Evolutionary conservation across 2,888 invertebrate genomes (phyloP), one percentile per base, ranked within the genome.

Genomic region (Melolontha melolontha): DNA sequence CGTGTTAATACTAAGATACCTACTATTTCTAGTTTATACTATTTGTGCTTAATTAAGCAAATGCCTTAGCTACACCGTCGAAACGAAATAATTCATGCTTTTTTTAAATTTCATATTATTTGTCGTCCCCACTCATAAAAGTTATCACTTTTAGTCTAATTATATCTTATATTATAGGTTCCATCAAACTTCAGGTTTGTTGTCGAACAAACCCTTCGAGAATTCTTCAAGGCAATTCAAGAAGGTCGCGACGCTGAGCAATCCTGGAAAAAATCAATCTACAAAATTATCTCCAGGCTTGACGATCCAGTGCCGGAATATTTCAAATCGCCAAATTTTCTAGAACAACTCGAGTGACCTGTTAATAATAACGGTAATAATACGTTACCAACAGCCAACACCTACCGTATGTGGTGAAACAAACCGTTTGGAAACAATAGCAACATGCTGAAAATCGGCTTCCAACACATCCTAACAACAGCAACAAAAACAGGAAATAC

Each of bases 241-340:
- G 91, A 94, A 80, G 96, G 96, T 76, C 97, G 98, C 85, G 99
- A 99, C 86, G 88, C 92, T 70, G 99, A 99, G 83, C 98, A 98
- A 85, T 98, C 98, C 81, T 99, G 99, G 99, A 99, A 99, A 88
- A 99, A 99, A 86, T 94, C 97, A 80, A 99, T 99, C 86, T 99
- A 99, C 90, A 99, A 99, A 86, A 93, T 99, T 81, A 99, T 99
- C 85, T 97, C 98, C 79, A 92, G 98, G 83, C 89, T 99, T 86
- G 99, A 99, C 87, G 98, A 98, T 86, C 93, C 94, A 74, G 96
- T 99, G 80, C 99, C 99, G 76, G 99, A 99, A 84, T 98, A 97
- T 88, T 99, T 99, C 91, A 99, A 99, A 86, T 96, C 97, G 80
- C 97, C 98, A 77, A 97, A 98, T 88, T 99, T 99, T 89, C 92